Base-by-base conservation (phyloP, 64 coral and sea anemone genomes). In the Stichodactyla mertensii region DNA sequence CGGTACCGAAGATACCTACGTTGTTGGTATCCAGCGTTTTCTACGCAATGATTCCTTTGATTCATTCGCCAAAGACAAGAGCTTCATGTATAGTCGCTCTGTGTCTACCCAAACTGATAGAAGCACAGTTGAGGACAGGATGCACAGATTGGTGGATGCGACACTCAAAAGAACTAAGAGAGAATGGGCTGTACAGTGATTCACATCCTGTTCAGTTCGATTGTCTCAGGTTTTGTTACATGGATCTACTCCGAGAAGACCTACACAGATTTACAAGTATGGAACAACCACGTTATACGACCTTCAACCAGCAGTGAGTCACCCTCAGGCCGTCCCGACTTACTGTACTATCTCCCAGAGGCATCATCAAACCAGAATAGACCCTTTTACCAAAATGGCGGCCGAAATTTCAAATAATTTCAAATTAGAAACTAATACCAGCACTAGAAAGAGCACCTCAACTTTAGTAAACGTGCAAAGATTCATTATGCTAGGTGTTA, bases 11-110 rank as follows among this genome's bases (percentile, higher is more conserved):
- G 89, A 93, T 52, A 82, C 55, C 18, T 88, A 79, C 23, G 83
- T 93, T 89, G 91, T 83, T 93, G 87, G 67, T 64, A 82, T 88
- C 61, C 83, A 92, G 54, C 79, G 90, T 54, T 92, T 92, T 83
- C 55, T 92, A 78, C 64, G 79, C 77, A 92, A 87, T 28, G 55
- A 84, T 58, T 82, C 23, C 64, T 22, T 55, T 61, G 86, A 92
- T 71, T 84, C 85, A 58, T 88, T 92, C 77, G 62, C 64, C 6
- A 84, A 83, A 87, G 86, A 92, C 23, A 91, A 91, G 64, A 92
- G 90, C 80, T 92, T 92, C 86, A 82, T 92, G 55, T 92, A 92
- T 83, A 78, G 90, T 87, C 78, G 79, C 55, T 87, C 85, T 18
- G 64, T 87, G 82, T 87, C 90, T 10, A 92, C 88, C 58, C 85